Conservation (phyloP, 2,113 vertebrate genomes). For the Gopherus evgoodei region DNA sequence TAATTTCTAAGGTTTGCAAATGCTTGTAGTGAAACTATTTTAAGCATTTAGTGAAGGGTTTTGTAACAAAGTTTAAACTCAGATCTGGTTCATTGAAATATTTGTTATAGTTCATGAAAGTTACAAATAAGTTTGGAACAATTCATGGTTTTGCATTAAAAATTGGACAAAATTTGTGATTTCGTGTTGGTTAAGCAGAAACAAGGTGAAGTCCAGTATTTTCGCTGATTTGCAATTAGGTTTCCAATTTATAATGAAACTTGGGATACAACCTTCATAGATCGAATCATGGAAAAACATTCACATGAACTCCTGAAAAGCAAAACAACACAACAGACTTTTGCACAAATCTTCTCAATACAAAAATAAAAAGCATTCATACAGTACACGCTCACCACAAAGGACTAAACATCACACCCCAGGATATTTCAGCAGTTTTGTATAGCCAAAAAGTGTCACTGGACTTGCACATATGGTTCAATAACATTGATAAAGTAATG, state of each 20-base stretch:
- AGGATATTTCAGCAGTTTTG: neutral
- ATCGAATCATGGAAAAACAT: neutral
- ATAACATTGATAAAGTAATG: neutral
- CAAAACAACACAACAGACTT: neutral
- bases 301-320: neutral
- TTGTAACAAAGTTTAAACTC: no score
- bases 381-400: neutral
- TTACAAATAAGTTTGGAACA: no score
- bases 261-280: neutral
- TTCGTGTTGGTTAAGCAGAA: neutral
- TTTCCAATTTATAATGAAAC: neutral
- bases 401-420: neutral
- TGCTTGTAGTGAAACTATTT: no score
- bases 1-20: no score
- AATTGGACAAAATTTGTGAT: no score
- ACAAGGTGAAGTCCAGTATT: neutral
- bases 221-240: neutral
- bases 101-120: no score
- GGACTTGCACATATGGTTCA: neutral
- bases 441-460: neutral
- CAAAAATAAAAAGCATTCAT: neutral
- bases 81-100: no score
- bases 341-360: neutral
- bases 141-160: no score
- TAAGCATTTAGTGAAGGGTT: no score